Evolutionary conservation across 2,888 invertebrate genomes (phyloP), one percentile per base, ranked within the genome.

Genomic region (Ectemnius cavifrons): DNA sequence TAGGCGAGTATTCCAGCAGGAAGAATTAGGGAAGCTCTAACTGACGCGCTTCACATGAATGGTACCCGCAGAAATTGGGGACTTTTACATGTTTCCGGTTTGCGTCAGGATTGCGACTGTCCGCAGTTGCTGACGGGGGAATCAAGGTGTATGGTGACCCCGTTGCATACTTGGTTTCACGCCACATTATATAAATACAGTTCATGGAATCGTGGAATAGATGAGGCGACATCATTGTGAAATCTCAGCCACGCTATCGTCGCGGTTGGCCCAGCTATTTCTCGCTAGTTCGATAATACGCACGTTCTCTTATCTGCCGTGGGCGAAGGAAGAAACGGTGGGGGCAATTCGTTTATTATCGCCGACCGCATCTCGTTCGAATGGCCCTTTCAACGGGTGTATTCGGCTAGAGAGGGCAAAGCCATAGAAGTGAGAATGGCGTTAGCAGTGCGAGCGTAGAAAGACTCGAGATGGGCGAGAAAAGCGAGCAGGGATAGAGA

Each of bases 341-440:
- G 20, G 63, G 16, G 73, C 81, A 78, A 86, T 86, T 85, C 84
- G 83, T 85, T 85, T 86, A 85, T 85, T 85, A 86, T 84, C 84
- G 75, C 64, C 72, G 76, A 71, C 79, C 79, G 79, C 82, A 85
- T 84, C 81, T 84, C 71, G 74, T 67, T 67, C 82, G 81, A 84
- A 84, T 84, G 75, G 79, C 75, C 69, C 78, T 83, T 85, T 87
- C 81, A 79, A 58, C 62, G 66, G 69, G 49, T 62, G 78, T 79
- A 77, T 77, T 75, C 79, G 79, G 49, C 46, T 63, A 66, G 75
- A 27, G 72, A 70, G 71, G 60, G 23, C 16, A 62, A 46, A 45
- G 23, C 63, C 72, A 52, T 72, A 72, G 76, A 27, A 18, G 68
- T 14, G 71, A 14, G 62, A 67, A 45, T 67, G n/a, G 52, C 52